A percentile compares a stretch with the other conserved stretches of the same genome.
These are phyloP conservation scores for Meles meles DNA, from an alignment of 2,113 vertebrate species.

Conservation along the genomic window DNA sequence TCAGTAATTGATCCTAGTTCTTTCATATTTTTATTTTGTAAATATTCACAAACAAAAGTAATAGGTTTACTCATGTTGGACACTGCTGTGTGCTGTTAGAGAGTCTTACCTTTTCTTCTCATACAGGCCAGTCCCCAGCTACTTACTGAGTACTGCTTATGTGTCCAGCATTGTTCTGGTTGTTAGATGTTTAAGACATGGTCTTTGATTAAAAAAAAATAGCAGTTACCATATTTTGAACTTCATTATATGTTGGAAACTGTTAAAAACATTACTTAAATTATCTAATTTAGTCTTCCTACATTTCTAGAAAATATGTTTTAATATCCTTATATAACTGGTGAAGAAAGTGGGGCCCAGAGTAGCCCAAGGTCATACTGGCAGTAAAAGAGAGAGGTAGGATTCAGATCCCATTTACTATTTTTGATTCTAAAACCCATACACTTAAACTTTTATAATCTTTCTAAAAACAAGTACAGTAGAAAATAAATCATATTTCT, in stretches of 20 bases:
- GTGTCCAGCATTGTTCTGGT: neutral
- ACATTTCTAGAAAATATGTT: neutral
- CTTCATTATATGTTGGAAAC: neutral
- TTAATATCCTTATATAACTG: neutral
- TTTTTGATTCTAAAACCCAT: neutral
- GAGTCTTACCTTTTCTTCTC: neutral
- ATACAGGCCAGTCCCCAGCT: neutral
- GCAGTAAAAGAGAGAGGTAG: neutral
- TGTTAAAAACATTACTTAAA: neutral
- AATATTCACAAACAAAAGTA: neutral
- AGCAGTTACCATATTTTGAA: neutral
- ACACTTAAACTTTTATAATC: neutral
- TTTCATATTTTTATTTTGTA: neutral
- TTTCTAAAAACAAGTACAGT: neutral
- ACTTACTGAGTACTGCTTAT: neutral
- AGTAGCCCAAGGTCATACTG: neutral
- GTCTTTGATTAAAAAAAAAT: neutral
- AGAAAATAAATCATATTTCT: neutral
- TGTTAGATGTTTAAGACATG: neutral
- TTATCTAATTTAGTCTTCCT: neutral
- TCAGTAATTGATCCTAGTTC: neutral
- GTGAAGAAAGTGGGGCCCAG: neutral
- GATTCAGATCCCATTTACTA: neutral
- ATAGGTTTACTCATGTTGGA: neutral
- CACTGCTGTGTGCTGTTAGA: neutral